Evolutionary conservation across 92 coral and sea anemone species (phyloP), one percentile per base, ranked within the genome.

Genomic region (Bergia sp.): DNA sequence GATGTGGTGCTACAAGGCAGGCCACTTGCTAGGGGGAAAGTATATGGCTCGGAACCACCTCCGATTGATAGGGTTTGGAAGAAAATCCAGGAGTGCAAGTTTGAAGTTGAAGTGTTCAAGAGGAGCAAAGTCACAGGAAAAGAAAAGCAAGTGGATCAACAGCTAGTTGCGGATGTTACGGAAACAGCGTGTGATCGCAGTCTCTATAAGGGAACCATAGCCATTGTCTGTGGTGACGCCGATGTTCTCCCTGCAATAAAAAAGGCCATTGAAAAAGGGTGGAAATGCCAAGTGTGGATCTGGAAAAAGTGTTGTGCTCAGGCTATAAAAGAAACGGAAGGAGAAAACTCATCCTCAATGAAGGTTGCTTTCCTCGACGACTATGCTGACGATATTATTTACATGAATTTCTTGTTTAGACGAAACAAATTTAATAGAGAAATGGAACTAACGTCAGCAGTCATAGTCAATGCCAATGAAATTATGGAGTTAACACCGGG

Each of bases 31-130:
- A 40, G 45, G 74, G 82, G 86, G 12, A 86, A 64, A 38, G 16
- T 90, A 37, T 90, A 90, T 44, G 92, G 92, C 39, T 90, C 92
- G 0, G 92, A 90, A 79, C 92, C 92, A 44, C 47, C 47, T 5
- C 47, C 47, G 47, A 44, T 5, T 44, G 47, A 44, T 44, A 44
- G 47, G 2, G 92, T 90, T n/a, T 90, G 92, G 92, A 40, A 78
- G 40, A 85, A 71, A 43, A 85, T 85, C 11, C 38, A 64, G 66
- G 29, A 40, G 38, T 18, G 21, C 43, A 88, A 88, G 0, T 90
- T 82, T 82, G 58, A 85, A 2, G 92, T 90, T 1, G 1, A 36
- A 12, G 36, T 84, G 43, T 76, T 37, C 18, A 21, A 50, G 36
- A 86, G 89, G 37, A 90, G 86, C 85, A 0, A 29, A 8, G 38